Evolutionary conservation across 2,888 invertebrate species (phyloP).

Genomic region (Athripsodes cinereus): DNA sequence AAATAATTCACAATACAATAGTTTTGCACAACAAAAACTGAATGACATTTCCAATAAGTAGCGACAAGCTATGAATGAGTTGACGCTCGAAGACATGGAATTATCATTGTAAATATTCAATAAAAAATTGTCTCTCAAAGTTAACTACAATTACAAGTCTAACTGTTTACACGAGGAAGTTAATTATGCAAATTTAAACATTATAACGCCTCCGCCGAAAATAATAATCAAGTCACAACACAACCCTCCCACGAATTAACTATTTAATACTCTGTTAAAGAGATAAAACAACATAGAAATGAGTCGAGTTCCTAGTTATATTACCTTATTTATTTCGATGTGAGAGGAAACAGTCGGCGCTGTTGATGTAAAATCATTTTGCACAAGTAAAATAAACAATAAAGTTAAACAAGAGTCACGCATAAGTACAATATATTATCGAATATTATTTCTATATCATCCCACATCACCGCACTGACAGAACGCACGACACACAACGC

Average conservation of each 20-base stretch:
- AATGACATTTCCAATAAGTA: neutral
- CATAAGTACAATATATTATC: neutral
- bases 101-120: constrained; percentile 1
- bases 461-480: neutral
- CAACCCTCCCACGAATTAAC: constrained; percentile 18
- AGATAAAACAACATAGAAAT: neutral
- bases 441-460: neutral
- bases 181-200: constrained; percentile 8
- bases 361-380: neutral
- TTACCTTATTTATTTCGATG: neutral
- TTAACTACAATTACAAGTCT: neutral
- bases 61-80: neutral
- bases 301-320: neutral
- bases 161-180: constrained; percentile 4
- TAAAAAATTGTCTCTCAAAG: neutral
- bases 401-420: neutral
- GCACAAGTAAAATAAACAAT: neutral
- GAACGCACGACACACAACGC: neutral
- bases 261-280: neutral
- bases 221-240: constrained; percentile 6
- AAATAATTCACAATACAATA: neutral
- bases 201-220: constrained; percentile 6
- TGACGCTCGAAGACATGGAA: neutral
- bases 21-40: neutral
- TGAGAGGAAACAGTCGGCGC: neutral